These are phyloP conservation scores for Ramazzottius varieornatus DNA, from an alignment of 2,888 invertebrate genomes.

Conservation along the genomic window DNA sequence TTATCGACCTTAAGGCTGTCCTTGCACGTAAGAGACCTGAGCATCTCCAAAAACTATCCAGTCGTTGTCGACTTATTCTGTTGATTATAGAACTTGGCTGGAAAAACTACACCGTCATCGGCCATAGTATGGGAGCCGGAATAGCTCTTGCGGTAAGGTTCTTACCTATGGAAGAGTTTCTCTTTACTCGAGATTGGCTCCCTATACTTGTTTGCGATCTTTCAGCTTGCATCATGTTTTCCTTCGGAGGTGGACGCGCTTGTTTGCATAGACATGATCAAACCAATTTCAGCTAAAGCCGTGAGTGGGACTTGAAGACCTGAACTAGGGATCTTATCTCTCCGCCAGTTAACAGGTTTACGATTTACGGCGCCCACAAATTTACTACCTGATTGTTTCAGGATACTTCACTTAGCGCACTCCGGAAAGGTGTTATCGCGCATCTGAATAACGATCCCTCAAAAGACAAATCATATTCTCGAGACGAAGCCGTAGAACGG, in stretches of 20 bases:
- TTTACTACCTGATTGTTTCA: too few species aligned
- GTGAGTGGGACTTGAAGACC: background rate
- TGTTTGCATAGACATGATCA: conserved; percentile 1
- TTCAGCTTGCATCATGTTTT: background rate
- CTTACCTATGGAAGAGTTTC: background rate
- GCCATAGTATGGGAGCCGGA: conserved; percentile 2
- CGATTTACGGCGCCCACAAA: too few species aligned
- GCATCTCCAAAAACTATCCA: too few species aligned
- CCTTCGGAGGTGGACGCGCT: background rate
- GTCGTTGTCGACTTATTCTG: too few species aligned
- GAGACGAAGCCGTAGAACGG: background rate
- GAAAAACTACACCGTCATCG: background rate
- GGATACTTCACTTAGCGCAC: background rate
- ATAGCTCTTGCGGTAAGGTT: background rate
- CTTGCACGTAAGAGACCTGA: background rate
- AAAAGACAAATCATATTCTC: background rate
- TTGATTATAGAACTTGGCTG: background rate
- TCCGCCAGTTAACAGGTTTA: too few species aligned
- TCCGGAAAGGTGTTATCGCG: background rate
- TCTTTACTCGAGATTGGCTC: too few species aligned
- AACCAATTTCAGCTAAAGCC: conserved; percentile 2
- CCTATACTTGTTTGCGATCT: too few species aligned
- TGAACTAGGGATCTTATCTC: too few species aligned
- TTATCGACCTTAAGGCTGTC: background rate
- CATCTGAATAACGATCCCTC: background rate